phyloP scores from a whole-genome alignment of 1,140 invertebrate species.

The Lithobius niger region DNA sequence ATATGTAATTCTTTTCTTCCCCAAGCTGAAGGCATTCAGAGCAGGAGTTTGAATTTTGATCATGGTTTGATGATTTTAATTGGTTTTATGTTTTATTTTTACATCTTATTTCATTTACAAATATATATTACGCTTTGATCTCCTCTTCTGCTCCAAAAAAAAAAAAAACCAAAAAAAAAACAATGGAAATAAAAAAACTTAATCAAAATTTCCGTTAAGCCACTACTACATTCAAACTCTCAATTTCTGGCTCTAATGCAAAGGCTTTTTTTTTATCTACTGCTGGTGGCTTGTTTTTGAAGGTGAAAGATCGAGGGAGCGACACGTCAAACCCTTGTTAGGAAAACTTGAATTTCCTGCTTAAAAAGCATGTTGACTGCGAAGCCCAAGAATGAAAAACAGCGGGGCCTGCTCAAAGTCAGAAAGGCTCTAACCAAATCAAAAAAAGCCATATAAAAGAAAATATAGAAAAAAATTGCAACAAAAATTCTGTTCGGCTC shows the following conservation, averaged over 20 bases:
- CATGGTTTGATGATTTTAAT: not conserved
- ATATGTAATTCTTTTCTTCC: not conserved
- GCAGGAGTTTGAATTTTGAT: conserved; percentile 7
- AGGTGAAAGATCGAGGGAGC: too few species aligned
- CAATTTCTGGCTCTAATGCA: conserved; percentile 18
- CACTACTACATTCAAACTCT: conserved; percentile 20
- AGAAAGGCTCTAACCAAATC: too few species aligned
- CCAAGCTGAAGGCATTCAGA: conserved; percentile 8
- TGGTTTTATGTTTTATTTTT: conserved; percentile 3
- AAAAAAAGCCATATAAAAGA: not conserved
- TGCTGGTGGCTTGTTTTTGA: too few species aligned
- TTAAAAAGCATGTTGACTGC: too few species aligned
- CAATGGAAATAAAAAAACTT: not conserved
- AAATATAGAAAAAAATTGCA: not conserved
- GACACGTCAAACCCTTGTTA: too few species aligned
- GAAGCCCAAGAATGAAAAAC: too few species aligned
- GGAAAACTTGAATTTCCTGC: too few species aligned
- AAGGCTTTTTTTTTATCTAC: conserved; percentile 1
- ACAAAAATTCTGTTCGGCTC: too few species aligned
- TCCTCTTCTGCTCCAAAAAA: conserved; percentile 66
- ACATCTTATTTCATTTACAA: conserved; percentile 14
- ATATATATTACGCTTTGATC: conserved; percentile 46
- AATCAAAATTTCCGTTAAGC: too few species aligned
- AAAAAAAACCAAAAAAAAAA: conserved; percentile 37
- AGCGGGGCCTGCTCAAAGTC: too few species aligned